Evolutionary conservation across 2,888 invertebrate species (phyloP).

Genomic region (Drosophila suboccidentalis): DNA sequence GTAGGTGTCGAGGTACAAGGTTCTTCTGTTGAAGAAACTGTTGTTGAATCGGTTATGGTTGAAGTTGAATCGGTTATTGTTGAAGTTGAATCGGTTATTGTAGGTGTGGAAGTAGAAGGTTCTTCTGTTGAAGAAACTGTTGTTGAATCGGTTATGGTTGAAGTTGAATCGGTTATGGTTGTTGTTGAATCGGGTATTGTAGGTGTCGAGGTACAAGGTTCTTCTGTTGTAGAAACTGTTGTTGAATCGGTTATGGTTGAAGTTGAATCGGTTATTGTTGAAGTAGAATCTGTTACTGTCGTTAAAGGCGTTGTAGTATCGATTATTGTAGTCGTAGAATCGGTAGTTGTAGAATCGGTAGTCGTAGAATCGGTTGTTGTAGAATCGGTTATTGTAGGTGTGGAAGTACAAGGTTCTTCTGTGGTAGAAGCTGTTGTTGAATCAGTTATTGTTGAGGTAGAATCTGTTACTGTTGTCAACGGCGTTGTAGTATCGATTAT

Average conservation of each 20-base stretch:
- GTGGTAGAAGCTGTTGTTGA: conserved; percentile 30
- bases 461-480: conserved; percentile 2
- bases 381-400: conserved; percentile 9
- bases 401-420: conserved; percentile 6
- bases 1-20: conserved; percentile 24
- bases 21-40: conserved; percentile 21
- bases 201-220: conserved; percentile 20
- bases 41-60: conserved; percentile 19
- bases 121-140: conserved; percentile 24
- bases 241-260: conserved; percentile 17
- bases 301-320: background rate
- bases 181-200: conserved; percentile 14
- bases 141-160: conserved; percentile 15
- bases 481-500: conserved; percentile 18
- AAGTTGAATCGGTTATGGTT: conserved; percentile 3
- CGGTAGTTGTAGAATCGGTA: conserved; percentile 2
- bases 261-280: background rate
- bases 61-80: conserved; percentile 4
- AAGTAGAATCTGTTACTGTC: background rate
- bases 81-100: conserved; percentile 13
- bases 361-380: conserved; percentile 6
- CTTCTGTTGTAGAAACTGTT: conserved; percentile 23
- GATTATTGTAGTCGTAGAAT: background rate
- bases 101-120: conserved; percentile 21
- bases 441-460: conserved; percentile 27